phyloP scores from a whole-genome alignment of 2,797 vertebrate species.

The Hydrophis major region DNA sequence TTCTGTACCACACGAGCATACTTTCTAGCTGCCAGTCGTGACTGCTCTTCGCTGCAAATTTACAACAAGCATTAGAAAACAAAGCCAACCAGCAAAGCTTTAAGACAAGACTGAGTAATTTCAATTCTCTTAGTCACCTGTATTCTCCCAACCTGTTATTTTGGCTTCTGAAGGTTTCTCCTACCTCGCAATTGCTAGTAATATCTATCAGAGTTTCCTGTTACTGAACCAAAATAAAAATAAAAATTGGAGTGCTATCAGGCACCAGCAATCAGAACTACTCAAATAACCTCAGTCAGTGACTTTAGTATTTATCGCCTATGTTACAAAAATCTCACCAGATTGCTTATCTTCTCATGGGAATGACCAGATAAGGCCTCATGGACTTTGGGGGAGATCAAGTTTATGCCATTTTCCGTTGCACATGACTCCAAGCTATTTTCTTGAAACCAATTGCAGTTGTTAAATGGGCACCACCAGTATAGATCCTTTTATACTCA shows the following conservation, averaged over 20 bases:
- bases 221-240: neutral
- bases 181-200: neutral
- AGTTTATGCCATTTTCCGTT: neutral
- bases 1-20: conserved; percentile 94
- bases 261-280: neutral
- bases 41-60: conserved; percentile 85
- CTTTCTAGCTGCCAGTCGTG: conserved; percentile 90
- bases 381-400: neutral
- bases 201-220: neutral
- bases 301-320: neutral
- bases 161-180: neutral
- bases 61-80: neutral
- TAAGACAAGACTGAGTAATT: neutral
- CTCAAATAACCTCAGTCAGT: neutral
- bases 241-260: neutral
- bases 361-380: neutral
- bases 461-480: neutral
- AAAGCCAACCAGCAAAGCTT: neutral
- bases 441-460: neutral
- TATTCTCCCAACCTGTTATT: neutral
- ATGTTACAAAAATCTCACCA: neutral
- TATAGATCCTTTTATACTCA: neutral
- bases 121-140: neutral
- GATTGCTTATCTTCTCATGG: neutral
- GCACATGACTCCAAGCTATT: neutral